A percentile compares a stretch with the other conserved stretches of the same genome.
These are phyloP conservation scores for Lissocephala sabroskyi DNA, from an alignment of 2,888 invertebrate species.

Conservation along the genomic window DNA sequence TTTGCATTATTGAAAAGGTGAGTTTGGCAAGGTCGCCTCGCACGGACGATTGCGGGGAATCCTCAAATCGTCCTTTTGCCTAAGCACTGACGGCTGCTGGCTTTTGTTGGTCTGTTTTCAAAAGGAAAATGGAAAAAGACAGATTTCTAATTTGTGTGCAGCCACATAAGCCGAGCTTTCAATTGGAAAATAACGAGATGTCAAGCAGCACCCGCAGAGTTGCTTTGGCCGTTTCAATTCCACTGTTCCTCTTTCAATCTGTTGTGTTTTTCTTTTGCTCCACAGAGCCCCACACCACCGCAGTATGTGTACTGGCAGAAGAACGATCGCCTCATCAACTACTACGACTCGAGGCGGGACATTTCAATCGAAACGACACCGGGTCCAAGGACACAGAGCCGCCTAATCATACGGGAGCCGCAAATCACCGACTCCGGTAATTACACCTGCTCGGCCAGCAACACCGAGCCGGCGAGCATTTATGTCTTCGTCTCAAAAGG, in stretches of 20 bases:
- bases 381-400: conserved; percentile 87
- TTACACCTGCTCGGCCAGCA: conserved; percentile 91
- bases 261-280: too few relatives aligned
- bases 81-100: too few relatives aligned
- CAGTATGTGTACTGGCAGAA: conserved; percentile 97
- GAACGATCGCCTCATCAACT: conserved; percentile 95
- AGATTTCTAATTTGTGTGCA: too few relatives aligned
- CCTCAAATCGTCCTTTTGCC: too few relatives aligned
- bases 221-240: too few relatives aligned
- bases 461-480: conserved; percentile 91
- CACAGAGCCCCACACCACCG: conserved; percentile 93
- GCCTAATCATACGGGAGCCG: conserved; percentile 87
- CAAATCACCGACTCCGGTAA: conserved; percentile 90
- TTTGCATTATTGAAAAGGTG: conserved; percentile 93
- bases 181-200: too few relatives aligned
- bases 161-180: too few relatives aligned
- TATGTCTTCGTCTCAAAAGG: conserved; percentile 93
- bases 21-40: conserved; percentile 51
- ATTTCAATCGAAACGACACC: conserved; percentile 88
- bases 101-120: too few relatives aligned
- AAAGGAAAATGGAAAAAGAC: too few relatives aligned
- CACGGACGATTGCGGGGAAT: too few relatives aligned
- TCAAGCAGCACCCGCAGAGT: too few relatives aligned
- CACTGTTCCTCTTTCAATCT: too few relatives aligned
- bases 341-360: conserved; percentile 86